Conservation (phyloP, 2,888 invertebrate species). For the Thelaira solivaga region DNA sequence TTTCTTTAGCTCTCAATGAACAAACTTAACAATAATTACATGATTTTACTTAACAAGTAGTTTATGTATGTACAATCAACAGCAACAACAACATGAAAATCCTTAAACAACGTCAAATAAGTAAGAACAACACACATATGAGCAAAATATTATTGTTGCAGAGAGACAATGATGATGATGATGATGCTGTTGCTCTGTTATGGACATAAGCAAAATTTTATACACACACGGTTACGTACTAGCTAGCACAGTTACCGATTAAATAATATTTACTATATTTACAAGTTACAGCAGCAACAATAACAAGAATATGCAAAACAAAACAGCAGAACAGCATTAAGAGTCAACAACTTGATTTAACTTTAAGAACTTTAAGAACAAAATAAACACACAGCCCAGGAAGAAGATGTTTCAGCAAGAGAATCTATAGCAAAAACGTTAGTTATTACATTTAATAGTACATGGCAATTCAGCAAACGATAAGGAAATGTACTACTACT, state of each 20-base stretch:
- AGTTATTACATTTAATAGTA: background rate
- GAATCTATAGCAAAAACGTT: conserved; percentile 12
- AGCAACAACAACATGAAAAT: conserved; percentile 52
- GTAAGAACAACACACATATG: conserved; percentile 13
- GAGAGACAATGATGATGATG: background rate
- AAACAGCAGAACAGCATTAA: conserved; percentile 11
- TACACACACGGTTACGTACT: too few relatives aligned
- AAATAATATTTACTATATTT: conserved; percentile 51
- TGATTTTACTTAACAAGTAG: conserved; percentile 47
- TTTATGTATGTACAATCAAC: conserved; percentile 54
- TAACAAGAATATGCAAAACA: background rate
- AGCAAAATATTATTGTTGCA: conserved; percentile 26
- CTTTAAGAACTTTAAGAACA: conserved; percentile 52
- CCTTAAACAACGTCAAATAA: conserved; percentile 51
- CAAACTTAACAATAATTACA: conserved; percentile 54
- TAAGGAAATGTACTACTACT: background rate
- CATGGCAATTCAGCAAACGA: conserved; percentile 1
- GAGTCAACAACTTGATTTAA: conserved; percentile 50
- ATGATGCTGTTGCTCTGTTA: conserved; percentile 19
- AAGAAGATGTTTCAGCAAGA: conserved; percentile 16
- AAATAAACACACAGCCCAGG: conserved; percentile 37
- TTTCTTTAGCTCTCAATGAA: conserved; percentile 26
- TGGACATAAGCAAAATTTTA: conserved; percentile 14
- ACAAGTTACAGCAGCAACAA: conserved; percentile 15
- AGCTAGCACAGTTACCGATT: conserved; percentile 33